Base-by-base conservation (phyloP, 2,113 vertebrate species). In the Malurus melanocephalus region DNA sequence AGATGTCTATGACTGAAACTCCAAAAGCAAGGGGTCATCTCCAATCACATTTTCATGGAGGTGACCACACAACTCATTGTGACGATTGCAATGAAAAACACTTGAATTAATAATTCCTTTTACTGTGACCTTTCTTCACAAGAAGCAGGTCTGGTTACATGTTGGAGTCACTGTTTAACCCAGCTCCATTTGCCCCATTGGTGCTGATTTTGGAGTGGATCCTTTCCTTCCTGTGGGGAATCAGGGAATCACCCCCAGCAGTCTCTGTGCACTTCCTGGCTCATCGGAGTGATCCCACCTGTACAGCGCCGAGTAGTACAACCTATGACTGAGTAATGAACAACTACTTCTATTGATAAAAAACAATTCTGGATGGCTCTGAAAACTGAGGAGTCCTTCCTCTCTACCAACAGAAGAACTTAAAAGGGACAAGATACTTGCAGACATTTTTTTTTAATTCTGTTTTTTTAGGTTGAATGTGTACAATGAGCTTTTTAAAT, bases 251-350 rank as follows among this genome's bases (percentile, higher is more conserved):
- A 4, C 23, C 20, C 52, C 30, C 43, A 43, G 65, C 42, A 74
- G 52, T 46, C 2, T 1, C 52, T 12, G 9, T 13, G 30, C 28
- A 23, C 2, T 21, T 51, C 19, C 28, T 21, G 0, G 2, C 43
- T 35, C 16, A 16, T 35, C 42, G 28, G 42, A 35, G 11, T 22
- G 6, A 33, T 20, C 49, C 7, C 64, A 27, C 5, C 83, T 19
- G 11, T 20, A 9, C 27, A 19, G 18, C 28, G 11, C 1, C 6
- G 51, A 24, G 14, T 16, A 9, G 12, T 15, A 13, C 18, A 42
- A 28, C 5, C 17, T 2, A 0, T 6, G 3, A 46, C 11, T 2
- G 23, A 52, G 30, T 21, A 11, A 18, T 26, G 32, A 85, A 30
- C 40, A 30, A 14, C 16, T 13, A 7, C 19, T 42, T 24, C 19